Conservation (phyloP, 1,140 invertebrate genomes). For the Drosophila kurseongensis region DNA sequence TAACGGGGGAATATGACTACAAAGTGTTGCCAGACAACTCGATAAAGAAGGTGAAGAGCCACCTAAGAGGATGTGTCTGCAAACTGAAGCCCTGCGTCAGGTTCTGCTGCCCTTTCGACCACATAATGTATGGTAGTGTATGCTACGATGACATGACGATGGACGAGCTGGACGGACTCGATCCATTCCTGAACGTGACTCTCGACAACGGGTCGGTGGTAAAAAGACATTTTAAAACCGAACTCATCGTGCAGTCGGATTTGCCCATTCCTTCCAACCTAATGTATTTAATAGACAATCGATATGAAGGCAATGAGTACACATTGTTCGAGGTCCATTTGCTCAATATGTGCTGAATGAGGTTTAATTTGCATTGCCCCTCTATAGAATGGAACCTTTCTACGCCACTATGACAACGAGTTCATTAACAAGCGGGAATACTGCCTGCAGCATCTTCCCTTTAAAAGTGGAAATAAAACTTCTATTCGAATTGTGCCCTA, state of each 20-base stretch:
- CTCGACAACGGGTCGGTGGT: slow-evolving; percentile 23
- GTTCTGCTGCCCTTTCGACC: slow-evolving; percentile 58
- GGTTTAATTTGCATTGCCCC: background rate
- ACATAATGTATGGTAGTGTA: background rate
- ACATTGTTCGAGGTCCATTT: slow-evolving; percentile 58
- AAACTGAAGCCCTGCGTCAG: slow-evolving; percentile 48
- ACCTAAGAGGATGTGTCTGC: slow-evolving; percentile 68
- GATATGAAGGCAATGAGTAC: slow-evolving; percentile 33
- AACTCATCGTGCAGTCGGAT: slow-evolving; percentile 58
- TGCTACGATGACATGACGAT: slow-evolving; percentile 13
- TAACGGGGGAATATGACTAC: slow-evolving; percentile 55
- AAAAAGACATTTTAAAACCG: slow-evolving; percentile 30
- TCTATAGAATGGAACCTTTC: slow-evolving; percentile 56
- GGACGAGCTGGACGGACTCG: slow-evolving; percentile 8
- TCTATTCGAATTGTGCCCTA: slow-evolving; percentile 33
- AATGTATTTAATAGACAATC: slow-evolving; percentile 30
- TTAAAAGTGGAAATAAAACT: background rate
- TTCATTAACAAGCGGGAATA: slow-evolving; percentile 50
- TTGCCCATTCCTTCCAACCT: slow-evolving; percentile 49
- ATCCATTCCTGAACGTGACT: slow-evolving; percentile 59
- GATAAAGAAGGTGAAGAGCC: slow-evolving; percentile 13
- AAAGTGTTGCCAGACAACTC: slow-evolving; percentile 16
- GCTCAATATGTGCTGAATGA: background rate
- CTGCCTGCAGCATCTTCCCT: slow-evolving; percentile 51
- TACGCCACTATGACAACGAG: slow-evolving; percentile 6